Base-by-base conservation (phyloP, 2,113 vertebrate species). In the Sander vitreus region DNA sequence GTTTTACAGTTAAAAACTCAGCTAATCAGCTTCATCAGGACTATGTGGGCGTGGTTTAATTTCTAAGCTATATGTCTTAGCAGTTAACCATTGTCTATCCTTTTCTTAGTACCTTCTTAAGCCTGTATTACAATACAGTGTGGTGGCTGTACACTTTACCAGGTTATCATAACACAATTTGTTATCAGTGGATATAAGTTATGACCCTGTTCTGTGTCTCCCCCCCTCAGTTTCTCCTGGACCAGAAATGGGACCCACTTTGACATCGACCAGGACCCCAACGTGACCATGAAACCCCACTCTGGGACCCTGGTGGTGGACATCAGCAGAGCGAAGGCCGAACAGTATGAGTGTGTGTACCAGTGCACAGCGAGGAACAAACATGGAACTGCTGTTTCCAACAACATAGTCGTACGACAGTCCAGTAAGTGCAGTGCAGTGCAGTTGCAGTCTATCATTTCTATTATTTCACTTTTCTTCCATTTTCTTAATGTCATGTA, bases 201-300 rank as follows among this genome's bases (percentile, higher is more conserved):
- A 2, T 48, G 19, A 63, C 1, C 23, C 55, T 25, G 5, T 0
- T 51, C 16, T 57, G 7, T 2, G 25, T 27, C 27, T 43, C 9
- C 50, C 3, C 60, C 4, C 16, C 51, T 71, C 91, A 99, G 98
- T 85, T 99, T 99, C 89, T 98, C 97, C 54, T 99, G 98, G 98
- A 99, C 97, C 0, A 96, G 96, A 78, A 97, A 99, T 73, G 98
- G 98, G 84, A 98, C 96, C 58, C 97, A 99, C 94, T 99, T 97
- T 91, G 97, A 99, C 91, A 95, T 97, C 10, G 97, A 99, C 67
- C 94, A 96, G 85, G 96, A 98, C 85, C 60, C 95, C 76, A 95
- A 94, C 19, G 96, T 99, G 82, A 96, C 86, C 84, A 97, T 98
- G 97, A 97, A 91, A 90, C 85, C 95, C 43, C 95, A 96, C 88